phyloP scores from a whole-genome alignment of 2,888 invertebrate genomes.

The Noctua pronuba region DNA sequence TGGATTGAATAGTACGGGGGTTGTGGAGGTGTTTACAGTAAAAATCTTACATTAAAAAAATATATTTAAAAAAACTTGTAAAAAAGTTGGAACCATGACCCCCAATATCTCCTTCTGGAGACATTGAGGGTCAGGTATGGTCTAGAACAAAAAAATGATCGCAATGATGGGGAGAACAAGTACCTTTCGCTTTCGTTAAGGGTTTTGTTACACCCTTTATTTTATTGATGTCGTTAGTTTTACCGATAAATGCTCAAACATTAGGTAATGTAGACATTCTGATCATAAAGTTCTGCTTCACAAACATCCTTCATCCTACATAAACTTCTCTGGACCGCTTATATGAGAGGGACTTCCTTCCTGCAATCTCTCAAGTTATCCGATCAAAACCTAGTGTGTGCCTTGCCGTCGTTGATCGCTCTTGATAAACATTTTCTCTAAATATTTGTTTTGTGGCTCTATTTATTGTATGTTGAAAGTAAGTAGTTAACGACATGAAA shows the following conservation, averaged over 20 bases:
- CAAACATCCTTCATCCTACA: slow-evolving; percentile 14
- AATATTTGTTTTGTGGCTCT: neutral
- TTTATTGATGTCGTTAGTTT: slow-evolving; percentile 7
- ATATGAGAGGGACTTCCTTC: slow-evolving; percentile 29
- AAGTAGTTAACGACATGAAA: neutral
- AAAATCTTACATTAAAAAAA: too few species aligned
- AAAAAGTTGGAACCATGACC: too few species aligned
- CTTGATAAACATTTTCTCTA: neutral
- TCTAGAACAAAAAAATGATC: too few species aligned
- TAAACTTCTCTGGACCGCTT: slow-evolving; percentile 8
- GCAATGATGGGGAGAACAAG: too few species aligned
- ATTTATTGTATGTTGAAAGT: neutral
- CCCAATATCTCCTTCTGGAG: too few species aligned
- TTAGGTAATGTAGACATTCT: neutral
- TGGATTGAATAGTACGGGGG: too few species aligned
- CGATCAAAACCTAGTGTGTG: slow-evolving; percentile 22
- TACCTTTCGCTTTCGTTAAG: too few species aligned
- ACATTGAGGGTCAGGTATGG: too few species aligned
- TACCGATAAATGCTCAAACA: neutral
- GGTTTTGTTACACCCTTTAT: too few species aligned
- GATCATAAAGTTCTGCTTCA: slow-evolving; percentile 9
- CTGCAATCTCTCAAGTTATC: slow-evolving; percentile 37
- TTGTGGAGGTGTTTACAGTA: too few species aligned
- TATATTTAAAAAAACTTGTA: too few species aligned
- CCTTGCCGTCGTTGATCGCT: slow-evolving; percentile 9